phyloP scores from a whole-genome alignment of 2,113 vertebrate genomes.

The Peromyscus polionotus region DNA sequence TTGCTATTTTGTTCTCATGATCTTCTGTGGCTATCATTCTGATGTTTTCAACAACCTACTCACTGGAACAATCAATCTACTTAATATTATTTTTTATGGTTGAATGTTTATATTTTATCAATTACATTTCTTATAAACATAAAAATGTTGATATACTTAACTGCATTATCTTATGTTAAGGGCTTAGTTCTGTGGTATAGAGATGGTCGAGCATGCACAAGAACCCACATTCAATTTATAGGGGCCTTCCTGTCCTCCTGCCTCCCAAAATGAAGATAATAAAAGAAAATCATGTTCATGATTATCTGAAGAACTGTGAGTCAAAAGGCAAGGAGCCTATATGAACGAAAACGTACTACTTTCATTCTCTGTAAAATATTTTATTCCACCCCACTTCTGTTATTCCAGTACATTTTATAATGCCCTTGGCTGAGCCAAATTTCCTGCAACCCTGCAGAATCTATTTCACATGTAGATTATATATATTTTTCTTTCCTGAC shows the following conservation, averaged over 20 bases:
- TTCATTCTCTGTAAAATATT: neutral
- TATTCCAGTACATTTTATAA: neutral
- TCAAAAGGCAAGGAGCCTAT: neutral
- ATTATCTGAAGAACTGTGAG: neutral
- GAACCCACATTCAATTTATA: neutral
- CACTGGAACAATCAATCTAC: neutral
- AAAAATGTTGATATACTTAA: neutral
- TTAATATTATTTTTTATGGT: neutral
- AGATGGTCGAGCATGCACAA: neutral
- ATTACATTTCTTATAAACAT: neutral
- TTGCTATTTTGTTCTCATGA: conserved; percentile 30
- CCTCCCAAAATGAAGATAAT: neutral
- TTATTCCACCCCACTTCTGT: neutral
- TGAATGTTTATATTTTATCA: neutral
- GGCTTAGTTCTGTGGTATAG: neutral
- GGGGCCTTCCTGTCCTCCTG: neutral
- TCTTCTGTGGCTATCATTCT: conserved; percentile 15
- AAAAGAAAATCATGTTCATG: neutral
- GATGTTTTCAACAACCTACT: conserved; percentile 34
- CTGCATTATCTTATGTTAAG: neutral
- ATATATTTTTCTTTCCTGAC: neutral
- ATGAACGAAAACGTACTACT: neutral
- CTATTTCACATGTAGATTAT: neutral
- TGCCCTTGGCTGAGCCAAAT: neutral
- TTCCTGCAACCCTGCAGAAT: neutral